Evolutionary conservation across 2,113 vertebrate genomes (phyloP), one percentile per base, ranked within the genome.

Genomic region (Lampris incognitus): DNA sequence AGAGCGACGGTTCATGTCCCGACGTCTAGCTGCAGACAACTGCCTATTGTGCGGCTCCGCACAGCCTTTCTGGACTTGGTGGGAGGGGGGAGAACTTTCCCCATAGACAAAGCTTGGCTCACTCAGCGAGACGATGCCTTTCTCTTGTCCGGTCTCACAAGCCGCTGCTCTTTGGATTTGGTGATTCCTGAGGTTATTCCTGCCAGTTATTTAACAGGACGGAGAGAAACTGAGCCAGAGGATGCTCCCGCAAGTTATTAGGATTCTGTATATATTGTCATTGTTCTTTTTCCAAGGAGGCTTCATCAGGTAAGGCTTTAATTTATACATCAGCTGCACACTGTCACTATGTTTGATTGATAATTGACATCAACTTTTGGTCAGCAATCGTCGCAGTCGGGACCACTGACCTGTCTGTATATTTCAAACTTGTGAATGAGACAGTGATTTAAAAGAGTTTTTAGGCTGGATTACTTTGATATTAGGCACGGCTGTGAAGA

Each of bases 201-300:
- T 51, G 41, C 77, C 88, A 92, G 85, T 92, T 90, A 74, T 92
- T 92, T 83, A 70, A 61, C 72, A 70, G 83, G 87, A 76, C 82
- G 65, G 85, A 70, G 71, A 72, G 76, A 89, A 81, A 90, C 86
- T 88, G 84, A 90, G 88, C 62, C 91, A 91, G 91, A 95, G 91
- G 87, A 95, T 95, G 94, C 90, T 93, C 92, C 90, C 93, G 89
- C 91, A 90, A 89, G 91, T 95, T 91, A 73, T 90, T 88, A 84
- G 94, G 92, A 93, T 92, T 89, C 79, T 93, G 51, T 93, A 92
- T 85, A 87, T 92, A 84, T 91, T 93, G 88, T 91, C 87, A 89
- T 93, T 92, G 79, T 93, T 91, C 91, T 90, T 93, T 87, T 93
- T 94, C 88, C 93, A 93, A 81, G 91, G 92, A 85, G 91, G 91